Evolutionary conservation across 2,797 vertebrate genomes (phyloP).

Genomic region (Tangara arthus): DNA sequence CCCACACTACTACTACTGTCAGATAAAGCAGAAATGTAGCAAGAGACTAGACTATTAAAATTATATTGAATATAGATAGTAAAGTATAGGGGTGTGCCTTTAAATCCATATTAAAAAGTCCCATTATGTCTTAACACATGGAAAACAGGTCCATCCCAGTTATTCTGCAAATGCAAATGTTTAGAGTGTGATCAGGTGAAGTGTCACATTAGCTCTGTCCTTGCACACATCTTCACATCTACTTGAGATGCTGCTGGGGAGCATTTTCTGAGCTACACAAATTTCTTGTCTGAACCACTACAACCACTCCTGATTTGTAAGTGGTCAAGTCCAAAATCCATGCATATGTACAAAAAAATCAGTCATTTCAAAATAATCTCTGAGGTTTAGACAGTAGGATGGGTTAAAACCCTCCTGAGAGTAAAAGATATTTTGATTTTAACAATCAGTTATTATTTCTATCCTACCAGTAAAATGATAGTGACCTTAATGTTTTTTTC

Average conservation of each 20-base stretch:
- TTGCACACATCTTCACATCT: not conserved
- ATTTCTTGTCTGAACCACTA: not conserved
- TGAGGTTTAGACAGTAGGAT: not conserved
- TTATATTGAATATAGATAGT: not conserved
- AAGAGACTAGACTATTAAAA: not conserved
- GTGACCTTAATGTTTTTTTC: not conserved
- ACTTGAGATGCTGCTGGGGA: not conserved
- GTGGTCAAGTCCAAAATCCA: not conserved
- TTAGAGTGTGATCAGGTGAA: not conserved
- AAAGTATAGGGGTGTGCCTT: not conserved
- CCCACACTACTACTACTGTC: no score
- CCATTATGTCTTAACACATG: not conserved
- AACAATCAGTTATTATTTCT: not conserved
- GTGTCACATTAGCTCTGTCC: not conserved
- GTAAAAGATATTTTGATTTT: not conserved
- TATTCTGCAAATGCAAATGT: not conserved
- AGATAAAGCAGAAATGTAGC: not conserved
- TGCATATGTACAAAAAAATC: not conserved
- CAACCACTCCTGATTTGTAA: not conserved
- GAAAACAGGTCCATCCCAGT: not conserved
- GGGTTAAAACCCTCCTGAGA: not conserved
- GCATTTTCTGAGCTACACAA: not conserved
- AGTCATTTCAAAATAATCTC: not conserved
- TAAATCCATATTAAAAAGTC: not conserved
- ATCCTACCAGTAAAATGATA: not conserved